Base-by-base conservation (phyloP, 2,113 vertebrate genomes). In the Hyaena hyaena region DNA sequence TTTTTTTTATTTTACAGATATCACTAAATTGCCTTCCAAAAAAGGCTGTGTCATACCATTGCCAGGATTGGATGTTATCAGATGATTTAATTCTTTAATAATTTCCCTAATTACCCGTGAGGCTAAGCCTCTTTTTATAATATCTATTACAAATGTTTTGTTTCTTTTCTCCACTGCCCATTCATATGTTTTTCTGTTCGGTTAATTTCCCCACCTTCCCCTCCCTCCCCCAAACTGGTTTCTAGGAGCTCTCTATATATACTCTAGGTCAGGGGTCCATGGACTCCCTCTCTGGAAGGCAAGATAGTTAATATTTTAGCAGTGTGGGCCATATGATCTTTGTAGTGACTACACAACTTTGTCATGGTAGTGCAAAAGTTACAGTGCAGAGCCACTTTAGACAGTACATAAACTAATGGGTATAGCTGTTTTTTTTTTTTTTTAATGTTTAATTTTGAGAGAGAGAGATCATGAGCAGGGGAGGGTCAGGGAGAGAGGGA, bases 21-120 rank as follows among this genome's bases (percentile, higher is more conserved):
- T 66, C 45, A 93, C 65, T 58, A 95, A 90, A 77, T 94, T 92
- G 74, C 76, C 28, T 94, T 98, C 94, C 58, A 84, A 84, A 97
- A 98, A 96, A 95, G 89, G 53, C 85, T 87, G 45, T 93, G 83
- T 96, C 58, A 53, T 92, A 83, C 76, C 87, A 76, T 97, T 96
- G 84, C 84, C 19, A 87, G 26, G 76, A 80, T 50, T 98, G 95
- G 79, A 83, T 95, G 43, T 92, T 97, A 90, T 93, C 43, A 93
- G 53, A 92, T 97, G n/a, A 92, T 92, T 97, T 96, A 95, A 79
- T 95, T 95, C 65, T 95, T 79, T 86, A 94, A 82, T 97, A 85
- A 89, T 89, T 90, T 91, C 65, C 69, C 24, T 81, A 66, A 86
- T 92, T 92, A 76, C 63, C 28, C 43, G 7, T 84, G 48, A 93